Conservation (phyloP, 1,140 invertebrate genomes). For the Parapsyche elsis region DNA sequence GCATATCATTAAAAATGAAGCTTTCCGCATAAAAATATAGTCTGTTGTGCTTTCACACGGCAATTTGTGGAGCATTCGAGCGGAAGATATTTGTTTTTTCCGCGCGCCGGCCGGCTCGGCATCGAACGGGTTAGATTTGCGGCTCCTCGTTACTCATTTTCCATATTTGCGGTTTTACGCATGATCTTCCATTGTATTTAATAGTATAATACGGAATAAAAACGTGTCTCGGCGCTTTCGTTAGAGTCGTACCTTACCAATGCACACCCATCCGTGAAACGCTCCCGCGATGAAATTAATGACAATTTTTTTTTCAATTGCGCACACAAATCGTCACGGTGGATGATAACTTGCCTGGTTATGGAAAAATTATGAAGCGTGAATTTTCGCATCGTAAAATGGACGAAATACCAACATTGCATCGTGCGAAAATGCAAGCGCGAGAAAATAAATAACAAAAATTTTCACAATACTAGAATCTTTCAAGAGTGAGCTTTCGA, state of each 20-base stretch:
- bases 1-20: background rate
- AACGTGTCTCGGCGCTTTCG: slow-evolving; percentile 9
- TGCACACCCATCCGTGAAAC: slow-evolving; percentile 18
- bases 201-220: slow-evolving; percentile 23
- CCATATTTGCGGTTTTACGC: slow-evolving; percentile 41
- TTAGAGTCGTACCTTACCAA: background rate
- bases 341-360: background rate
- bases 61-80: slow-evolving; percentile 32
- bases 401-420: background rate
- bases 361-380: slow-evolving; percentile 7
- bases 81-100: slow-evolving; percentile 25
- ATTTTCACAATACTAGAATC: too few species aligned
- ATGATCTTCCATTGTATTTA: slow-evolving; percentile 11
- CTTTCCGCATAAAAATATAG: background rate
- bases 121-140: slow-evolving; percentile 14
- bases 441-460: too few species aligned
- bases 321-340: background rate
- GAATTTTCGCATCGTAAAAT: background rate
- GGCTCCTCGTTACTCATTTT: slow-evolving; percentile 25
- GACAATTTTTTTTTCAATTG: background rate
- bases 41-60: slow-evolving; percentile 32
- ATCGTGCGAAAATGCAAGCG: background rate
- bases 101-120: background rate
- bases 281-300: slow-evolving; percentile 9
- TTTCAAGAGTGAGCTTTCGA: too few species aligned